Evolutionary conservation across 2,797 vertebrate genomes (phyloP), one percentile per base, ranked within the genome.

Genomic region (Enoplosus armatus): DNA sequence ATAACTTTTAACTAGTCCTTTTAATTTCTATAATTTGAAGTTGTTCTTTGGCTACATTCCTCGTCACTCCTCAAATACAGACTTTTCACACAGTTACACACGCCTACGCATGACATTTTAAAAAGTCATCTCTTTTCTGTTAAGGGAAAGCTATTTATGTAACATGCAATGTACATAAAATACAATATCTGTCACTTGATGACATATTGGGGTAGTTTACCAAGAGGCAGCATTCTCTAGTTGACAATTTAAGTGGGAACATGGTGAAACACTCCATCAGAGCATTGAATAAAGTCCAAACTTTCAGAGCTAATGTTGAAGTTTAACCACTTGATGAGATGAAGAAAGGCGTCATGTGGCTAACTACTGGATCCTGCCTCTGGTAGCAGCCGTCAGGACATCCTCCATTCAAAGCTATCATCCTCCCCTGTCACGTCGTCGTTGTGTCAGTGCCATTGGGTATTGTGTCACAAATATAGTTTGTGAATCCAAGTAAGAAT

Each of bases 381-480:
- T 67, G 62, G 54, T 50, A 73, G 56, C 48, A 60, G 31, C 77
- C 83, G 14, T 56, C 61, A 8, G 79, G 68, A 72, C 55, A 26
- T 37, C 64, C 64, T 65, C 56, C 55, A 50, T 43, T 59, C 41
- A 47, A 33, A 60, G 62, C 79, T 26, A 3, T 80, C 43, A 8
- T 60, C 60, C 55, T 69, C 35, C 35, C 39, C 50, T 58, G 62
- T 59, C 80, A 81, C 55, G 26, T 72, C 59, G 71, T 68, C 72
- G 70, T 76, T 81, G 75, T 79, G 35, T 37, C 53, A 12, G 64
- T 53, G 77, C 48, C 66, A 77, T 20, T 33, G 65, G 27, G 41
- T 50, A 41, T 79, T 76, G 55, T 75, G 74, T 43, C 67, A 61
- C 61, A 70, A 39, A 62, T 80, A 58, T 68, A 66, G 72, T 82